phyloP scores from a whole-genome alignment of 2,113 vertebrate genomes.

The Mesocricetus auratus region DNA sequence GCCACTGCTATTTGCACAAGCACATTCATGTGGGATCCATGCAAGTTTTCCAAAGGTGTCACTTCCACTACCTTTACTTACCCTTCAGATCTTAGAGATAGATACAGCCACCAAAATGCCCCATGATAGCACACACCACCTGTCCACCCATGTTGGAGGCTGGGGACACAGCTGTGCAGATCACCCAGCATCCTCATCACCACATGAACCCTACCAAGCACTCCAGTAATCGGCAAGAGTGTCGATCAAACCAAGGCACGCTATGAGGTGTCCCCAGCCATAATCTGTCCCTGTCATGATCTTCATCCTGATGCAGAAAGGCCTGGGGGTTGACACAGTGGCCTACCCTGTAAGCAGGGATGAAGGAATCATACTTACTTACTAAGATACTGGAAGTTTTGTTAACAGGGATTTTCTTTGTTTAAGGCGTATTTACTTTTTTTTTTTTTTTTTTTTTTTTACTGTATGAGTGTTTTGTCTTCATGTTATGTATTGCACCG shows the following conservation, averaged over 20 bases:
- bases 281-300: accelerated
- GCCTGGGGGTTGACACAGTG: accelerated
- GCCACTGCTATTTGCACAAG: no score
- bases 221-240: background rate
- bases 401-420: background rate
- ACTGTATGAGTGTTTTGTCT: background rate
- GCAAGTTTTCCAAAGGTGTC: background rate
- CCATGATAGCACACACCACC: background rate
- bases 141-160: background rate
- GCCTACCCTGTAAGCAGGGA: background rate
- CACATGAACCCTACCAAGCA: accelerated
- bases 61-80: background rate
- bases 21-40: no score
- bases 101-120: background rate
- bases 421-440: background rate
- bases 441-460: no score
- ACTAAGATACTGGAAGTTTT: background rate
- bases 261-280: background rate
- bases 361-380: background rate
- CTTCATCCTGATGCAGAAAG: background rate
- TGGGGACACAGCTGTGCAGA: background rate
- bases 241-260: background rate
- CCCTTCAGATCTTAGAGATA: background rate
- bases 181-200: background rate
- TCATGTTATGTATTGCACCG: background rate